Evolutionary conservation across 2,888 invertebrate species (phyloP).

Genomic region (Sesamia inferens): DNA sequence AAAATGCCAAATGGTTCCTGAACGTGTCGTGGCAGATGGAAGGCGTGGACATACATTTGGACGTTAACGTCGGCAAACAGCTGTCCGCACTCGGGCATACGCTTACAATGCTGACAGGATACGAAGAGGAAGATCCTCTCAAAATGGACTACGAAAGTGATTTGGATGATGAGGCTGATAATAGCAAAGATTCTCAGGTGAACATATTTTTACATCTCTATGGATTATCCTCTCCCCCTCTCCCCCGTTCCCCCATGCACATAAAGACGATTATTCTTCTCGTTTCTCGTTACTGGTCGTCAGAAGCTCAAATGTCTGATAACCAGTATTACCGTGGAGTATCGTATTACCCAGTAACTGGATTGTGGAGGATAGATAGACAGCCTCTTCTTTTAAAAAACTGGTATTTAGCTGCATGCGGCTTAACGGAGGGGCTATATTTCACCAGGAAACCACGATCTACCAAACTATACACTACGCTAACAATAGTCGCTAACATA

Average conservation of each 20-base stretch:
- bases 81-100: constrained; percentile 98
- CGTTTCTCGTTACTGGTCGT: neutral
- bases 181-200: constrained; percentile 89
- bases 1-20: constrained; percentile 99
- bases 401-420: neutral
- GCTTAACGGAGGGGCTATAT: too few relatives aligned
- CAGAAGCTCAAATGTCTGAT: neutral
- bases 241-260: too few relatives aligned
- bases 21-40: constrained; percentile 99
- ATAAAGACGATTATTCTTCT: too few relatives aligned
- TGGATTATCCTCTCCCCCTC: too few relatives aligned
- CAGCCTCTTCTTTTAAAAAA: neutral
- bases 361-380: neutral
- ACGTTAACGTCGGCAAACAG: constrained; percentile 98
- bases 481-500: too few relatives aligned
- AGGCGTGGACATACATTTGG: constrained; percentile 98
- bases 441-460: too few relatives aligned
- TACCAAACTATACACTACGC: too few relatives aligned
- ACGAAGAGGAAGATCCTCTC: constrained; percentile 95
- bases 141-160: constrained; percentile 94
- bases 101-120: constrained; percentile 97
- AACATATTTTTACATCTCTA: neutral
- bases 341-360: neutral
- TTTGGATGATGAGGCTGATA: constrained; percentile 92
- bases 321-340: neutral